Evolutionary conservation across 2,888 invertebrate genomes (phyloP).

Genomic region (Callimorpha dominula): DNA sequence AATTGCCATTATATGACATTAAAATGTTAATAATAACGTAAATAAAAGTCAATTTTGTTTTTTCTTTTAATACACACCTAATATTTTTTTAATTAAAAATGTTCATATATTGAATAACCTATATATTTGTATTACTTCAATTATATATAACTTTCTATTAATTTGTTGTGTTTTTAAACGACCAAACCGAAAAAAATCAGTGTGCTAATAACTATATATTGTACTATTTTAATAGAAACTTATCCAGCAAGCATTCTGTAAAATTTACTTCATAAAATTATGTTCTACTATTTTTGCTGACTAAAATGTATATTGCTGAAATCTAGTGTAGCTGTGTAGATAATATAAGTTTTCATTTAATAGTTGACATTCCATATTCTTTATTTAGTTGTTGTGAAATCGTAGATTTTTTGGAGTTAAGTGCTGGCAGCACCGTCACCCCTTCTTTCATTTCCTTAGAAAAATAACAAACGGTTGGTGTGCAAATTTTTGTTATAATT

Average conservation of each 20-base stretch:
- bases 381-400: too few relatives aligned
- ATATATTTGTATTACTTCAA: too few relatives aligned
- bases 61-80: neutral
- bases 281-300: neutral
- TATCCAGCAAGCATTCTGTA: too few relatives aligned
- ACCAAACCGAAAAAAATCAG: neutral
- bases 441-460: conserved; percentile 77
- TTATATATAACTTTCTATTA: too few relatives aligned
- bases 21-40: neutral
- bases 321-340: too few relatives aligned
- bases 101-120: too few relatives aligned
- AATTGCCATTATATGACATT: conserved; percentile 29
- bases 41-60: neutral
- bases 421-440: conserved; percentile 64
- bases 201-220: neutral
- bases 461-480: conserved; percentile 80
- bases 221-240: neutral
- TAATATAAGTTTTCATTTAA: too few relatives aligned
- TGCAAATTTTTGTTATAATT: conserved; percentile 55
- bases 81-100: neutral
- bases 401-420: conserved; percentile 10
- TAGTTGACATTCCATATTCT: neutral
- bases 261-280: neutral
- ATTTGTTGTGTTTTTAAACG: neutral
- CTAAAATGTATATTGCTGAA: neutral